Evolutionary conservation across 2,888 invertebrate species (phyloP).

Genomic region (Sarcophaga variegata): DNA sequence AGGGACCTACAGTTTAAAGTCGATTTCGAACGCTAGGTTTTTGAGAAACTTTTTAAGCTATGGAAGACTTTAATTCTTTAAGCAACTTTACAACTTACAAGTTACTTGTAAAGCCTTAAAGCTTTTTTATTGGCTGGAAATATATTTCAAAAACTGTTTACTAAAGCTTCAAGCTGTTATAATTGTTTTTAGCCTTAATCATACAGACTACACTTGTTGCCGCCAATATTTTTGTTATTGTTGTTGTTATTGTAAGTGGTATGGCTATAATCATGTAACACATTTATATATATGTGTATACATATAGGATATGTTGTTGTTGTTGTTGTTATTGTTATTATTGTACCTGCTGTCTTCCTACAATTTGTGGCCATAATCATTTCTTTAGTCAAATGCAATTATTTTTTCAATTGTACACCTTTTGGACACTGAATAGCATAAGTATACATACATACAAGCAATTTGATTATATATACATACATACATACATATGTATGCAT

Average conservation of each 20-base stretch:
- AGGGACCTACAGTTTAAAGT: no score
- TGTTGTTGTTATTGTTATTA: slow-evolving; percentile 9
- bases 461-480: background rate
- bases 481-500: background rate
- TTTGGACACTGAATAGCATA: slow-evolving; percentile 64
- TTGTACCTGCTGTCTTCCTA: slow-evolving; percentile 51
- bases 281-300: slow-evolving; percentile 71
- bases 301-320: background rate
- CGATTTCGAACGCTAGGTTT: no score
- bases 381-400: slow-evolving; percentile 69
- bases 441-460: background rate
- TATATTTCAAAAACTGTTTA: no score
- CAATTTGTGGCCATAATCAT: slow-evolving; percentile 70
- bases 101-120: no score
- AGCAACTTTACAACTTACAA: no score
- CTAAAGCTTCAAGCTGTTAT: no score
- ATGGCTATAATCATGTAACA: slow-evolving; percentile 79
- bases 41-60: no score
- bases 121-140: no score
- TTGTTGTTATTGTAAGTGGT: background rate
- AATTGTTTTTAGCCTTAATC: slow-evolving; percentile 41
- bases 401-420: slow-evolving; percentile 70
- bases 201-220: slow-evolving; percentile 67
- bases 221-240: slow-evolving; percentile 71
- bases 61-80: no score